Percentiles rank a stretch among this genome's conserved stretches.
Conservation (phyloP, 2,888 invertebrate genomes). For the Julus scandinavius region DNA sequence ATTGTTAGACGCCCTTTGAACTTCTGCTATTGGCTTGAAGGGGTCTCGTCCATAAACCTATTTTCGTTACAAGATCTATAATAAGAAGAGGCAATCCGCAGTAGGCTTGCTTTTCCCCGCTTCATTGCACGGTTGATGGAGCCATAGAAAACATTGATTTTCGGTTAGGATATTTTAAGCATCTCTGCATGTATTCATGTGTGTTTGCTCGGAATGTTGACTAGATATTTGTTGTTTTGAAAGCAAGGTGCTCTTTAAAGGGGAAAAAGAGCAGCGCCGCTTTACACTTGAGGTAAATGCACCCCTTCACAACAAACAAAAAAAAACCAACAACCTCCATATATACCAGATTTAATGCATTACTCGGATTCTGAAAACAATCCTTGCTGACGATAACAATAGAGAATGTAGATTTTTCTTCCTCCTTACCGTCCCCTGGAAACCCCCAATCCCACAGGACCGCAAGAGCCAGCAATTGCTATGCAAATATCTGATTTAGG, state of each 20-base stretch:
- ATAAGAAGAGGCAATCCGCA: conserved; percentile 20
- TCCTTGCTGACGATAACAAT: background rate
- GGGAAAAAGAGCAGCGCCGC: background rate
- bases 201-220: background rate
- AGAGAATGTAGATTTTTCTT: background rate
- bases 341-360: background rate
- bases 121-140: conserved; percentile 27
- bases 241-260: background rate
- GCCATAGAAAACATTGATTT: conserved; percentile 39
- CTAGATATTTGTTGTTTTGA: conserved; percentile 33
- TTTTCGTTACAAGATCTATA: conserved; percentile 26
- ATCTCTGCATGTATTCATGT: background rate
- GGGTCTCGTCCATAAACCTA: conserved; percentile 19
- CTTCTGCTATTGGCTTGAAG: background rate
- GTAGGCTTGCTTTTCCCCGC: background rate
- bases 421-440: background rate
- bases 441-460: background rate
- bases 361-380: background rate
- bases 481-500: conserved; percentile 27
- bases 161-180: conserved; percentile 34
- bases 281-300: background rate
- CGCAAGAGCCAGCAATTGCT: background rate
- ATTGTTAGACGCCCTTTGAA: background rate
- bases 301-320: background rate
- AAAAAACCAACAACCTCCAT: background rate